Evolutionary conservation across 2,113 vertebrate genomes (phyloP), one percentile per base, ranked within the genome.

Genomic region (Perccottus glenii): DNA sequence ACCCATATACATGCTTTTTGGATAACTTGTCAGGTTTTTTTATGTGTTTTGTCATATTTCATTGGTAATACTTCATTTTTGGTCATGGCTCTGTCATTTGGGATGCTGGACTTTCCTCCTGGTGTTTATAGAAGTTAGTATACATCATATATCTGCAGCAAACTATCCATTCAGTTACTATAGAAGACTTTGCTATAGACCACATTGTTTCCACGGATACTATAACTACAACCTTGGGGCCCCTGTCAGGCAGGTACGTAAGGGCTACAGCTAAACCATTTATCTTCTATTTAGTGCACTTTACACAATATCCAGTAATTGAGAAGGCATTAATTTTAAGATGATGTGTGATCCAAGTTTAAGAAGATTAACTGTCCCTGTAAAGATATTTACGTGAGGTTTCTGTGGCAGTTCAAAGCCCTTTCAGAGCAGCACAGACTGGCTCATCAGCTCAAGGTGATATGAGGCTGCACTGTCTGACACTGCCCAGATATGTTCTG

Each of bases 171-270:
- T 93, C 71, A 92, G 56, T 77, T 94, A 92, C 75, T 84, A 92
- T 47, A 93, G 94, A 85, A 92, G 93, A 47, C 90, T 78, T 85
- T 97, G 96, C 83, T 93, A 94, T 64, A 93, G 93, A 67, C 87
- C 88, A 5, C 48, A 84, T 5, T 98, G 96, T 64, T 61, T 91
- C 87, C 90, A 93, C 75, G 74, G 81, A 72, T 90, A 92, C 44
- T 74, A 75, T 0, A 86, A 91, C 6, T 87, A 92, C 64, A 76
- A 85, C 7, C 51, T n/a, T 12, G 12, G 88, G 66, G 55, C 67
- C 75, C 60, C 49, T 84, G 35, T 81, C 86, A 19, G n/a, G 61
- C 93, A 92, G 93, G 96, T 96, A 91, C 83, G 94, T 56, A 0
- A 14, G 8, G 38, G 38, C 38, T 8, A 40, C 2, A 5, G 8